Percentiles rank a stretch among this genome's conserved stretches.
Evolutionary conservation across 2,113 vertebrate genomes (phyloP).

Genomic region (Entelurus aequoreus): DNA sequence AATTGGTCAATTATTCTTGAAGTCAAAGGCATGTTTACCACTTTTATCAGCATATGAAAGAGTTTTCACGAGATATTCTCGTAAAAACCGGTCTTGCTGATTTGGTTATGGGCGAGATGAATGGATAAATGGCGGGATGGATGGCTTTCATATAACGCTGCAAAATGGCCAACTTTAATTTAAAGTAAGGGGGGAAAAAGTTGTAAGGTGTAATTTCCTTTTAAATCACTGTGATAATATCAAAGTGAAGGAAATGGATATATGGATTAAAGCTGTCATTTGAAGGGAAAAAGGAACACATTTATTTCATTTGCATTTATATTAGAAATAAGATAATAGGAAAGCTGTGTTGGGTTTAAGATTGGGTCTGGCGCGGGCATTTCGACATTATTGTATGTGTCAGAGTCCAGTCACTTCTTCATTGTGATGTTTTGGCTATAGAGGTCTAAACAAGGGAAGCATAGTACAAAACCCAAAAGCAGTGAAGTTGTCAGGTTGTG

Average conservation of each 20-base stretch:
- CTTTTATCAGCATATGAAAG: no score
- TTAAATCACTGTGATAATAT: neutral
- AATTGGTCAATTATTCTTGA: no score
- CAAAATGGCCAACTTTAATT: neutral
- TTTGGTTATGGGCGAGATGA: no score
- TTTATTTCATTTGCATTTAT: constrained; percentile 9
- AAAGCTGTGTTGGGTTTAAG: neutral
- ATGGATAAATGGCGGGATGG: no score
- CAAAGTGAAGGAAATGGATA: constrained; percentile 5
- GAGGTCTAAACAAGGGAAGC: no score
- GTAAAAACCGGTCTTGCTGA: no score
- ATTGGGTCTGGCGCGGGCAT: neutral
- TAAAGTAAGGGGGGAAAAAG: neutral
- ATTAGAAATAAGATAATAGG: neutral
- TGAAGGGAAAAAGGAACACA: neutral
- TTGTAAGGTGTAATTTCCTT: constrained; percentile 3
- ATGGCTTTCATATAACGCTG: no score
- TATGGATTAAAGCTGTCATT: constrained; percentile 4
- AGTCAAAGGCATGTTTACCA: no score
- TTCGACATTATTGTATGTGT: neutral
- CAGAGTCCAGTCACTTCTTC: neutral
- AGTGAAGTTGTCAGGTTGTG: no score
- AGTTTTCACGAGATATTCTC: no score
- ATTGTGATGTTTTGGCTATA: no score
- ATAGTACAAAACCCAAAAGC: no score